A percentile compares a stretch with the other conserved stretches of the same genome.
Evolutionary conservation across 92 coral and sea anemone genomes (phyloP).

Genomic region (Anthopleura xanthogrammica): DNA sequence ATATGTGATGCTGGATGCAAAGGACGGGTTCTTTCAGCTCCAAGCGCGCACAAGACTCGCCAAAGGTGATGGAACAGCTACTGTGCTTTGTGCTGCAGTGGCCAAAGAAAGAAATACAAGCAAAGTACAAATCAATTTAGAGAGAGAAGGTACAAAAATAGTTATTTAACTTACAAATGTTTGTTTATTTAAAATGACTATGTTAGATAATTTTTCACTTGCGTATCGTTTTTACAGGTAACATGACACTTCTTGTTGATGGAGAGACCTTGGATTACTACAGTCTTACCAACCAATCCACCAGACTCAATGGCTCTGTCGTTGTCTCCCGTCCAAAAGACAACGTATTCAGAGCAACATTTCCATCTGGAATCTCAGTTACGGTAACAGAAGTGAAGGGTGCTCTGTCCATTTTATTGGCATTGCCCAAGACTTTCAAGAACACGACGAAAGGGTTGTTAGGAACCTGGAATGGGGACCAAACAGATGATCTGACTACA

Average conservation of each 20-base stretch:
- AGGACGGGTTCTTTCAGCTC: constrained; percentile 38
- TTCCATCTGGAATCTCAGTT: constrained; percentile 56
- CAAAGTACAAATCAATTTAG: constrained; percentile 38
- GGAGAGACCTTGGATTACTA: constrained; percentile 23
- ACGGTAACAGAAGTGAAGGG: constrained; percentile 33
- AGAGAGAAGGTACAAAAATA: constrained; percentile 27
- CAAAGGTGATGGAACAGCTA: constrained; percentile 56
- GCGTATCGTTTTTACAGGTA: constrained; percentile 15
- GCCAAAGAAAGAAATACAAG: constrained; percentile 44
- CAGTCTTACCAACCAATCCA: constrained; percentile 33
- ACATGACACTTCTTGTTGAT: constrained; percentile 37
- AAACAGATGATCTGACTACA: constrained; percentile 52
- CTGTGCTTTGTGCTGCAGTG: constrained; percentile 57
- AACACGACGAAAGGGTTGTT: constrained; percentile 56
- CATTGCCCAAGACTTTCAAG: constrained; percentile 33
- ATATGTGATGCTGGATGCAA: constrained; percentile 48
- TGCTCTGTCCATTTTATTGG: constrained; percentile 31
- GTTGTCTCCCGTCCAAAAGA: constrained; percentile 43
- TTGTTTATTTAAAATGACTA: background rate
- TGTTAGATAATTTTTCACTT: background rate
- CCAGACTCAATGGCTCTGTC: constrained; percentile 38
- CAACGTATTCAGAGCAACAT: constrained; percentile 38
- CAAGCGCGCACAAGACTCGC: constrained; percentile 42
- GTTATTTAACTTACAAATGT: background rate
- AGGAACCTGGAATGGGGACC: constrained; percentile 67